Conservation (phyloP, 2,113 vertebrate genomes). For the Raphicerus campestris region DNA sequence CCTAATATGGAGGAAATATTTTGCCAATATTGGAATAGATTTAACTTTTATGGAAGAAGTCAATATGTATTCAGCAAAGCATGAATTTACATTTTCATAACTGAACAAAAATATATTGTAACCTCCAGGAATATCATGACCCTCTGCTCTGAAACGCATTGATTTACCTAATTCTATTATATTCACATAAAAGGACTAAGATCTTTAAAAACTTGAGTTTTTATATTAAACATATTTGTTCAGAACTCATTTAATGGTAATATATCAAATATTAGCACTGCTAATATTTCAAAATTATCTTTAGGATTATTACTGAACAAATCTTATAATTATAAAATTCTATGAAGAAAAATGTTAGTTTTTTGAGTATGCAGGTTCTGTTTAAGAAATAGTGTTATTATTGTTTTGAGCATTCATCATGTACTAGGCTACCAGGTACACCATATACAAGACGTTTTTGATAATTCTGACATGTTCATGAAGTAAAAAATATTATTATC, state of each 20-base stretch:
- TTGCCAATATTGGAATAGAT: constrained; percentile 40
- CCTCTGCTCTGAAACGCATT: neutral
- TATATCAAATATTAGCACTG: neutral
- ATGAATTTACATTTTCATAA: neutral
- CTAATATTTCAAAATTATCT: neutral
- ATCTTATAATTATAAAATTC: neutral
- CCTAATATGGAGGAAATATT: neutral
- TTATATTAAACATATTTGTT: constrained; percentile 9
- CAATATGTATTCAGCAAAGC: neutral
- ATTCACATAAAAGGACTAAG: neutral
- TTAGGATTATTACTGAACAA: neutral
- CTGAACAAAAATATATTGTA: neutral
- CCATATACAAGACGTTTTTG: neutral
- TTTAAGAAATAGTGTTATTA: neutral
- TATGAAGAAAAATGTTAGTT: neutral
- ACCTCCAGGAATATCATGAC: neutral
- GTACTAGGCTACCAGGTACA: neutral
- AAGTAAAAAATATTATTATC: neutral
- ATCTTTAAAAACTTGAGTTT: neutral
- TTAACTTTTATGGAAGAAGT: constrained; percentile 34
- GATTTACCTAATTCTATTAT: neutral
- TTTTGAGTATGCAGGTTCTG: neutral
- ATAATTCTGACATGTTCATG: neutral
- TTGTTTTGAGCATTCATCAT: neutral
- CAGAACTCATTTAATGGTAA: neutral